Evolutionary conservation across 2,797 vertebrate genomes (phyloP).

Genomic region (Streptopelia turtur): DNA sequence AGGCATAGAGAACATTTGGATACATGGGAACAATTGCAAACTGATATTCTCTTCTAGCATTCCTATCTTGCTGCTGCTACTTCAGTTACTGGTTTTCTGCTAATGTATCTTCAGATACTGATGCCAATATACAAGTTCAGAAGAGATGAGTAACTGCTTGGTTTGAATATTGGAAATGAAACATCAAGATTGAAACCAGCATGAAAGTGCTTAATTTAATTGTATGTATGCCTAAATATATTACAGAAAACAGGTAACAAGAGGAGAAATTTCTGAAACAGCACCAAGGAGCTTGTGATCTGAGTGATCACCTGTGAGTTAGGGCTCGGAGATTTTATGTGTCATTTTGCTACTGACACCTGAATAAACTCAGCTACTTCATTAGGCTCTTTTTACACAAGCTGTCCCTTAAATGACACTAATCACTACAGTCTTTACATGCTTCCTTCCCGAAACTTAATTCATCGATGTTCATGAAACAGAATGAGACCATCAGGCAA

Average conservation of each 20-base stretch:
- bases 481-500: neutral
- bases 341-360: neutral
- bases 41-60: neutral
- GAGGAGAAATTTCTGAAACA: neutral
- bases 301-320: neutral
- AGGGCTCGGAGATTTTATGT: neutral
- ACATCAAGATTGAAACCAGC: neutral
- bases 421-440: neutral
- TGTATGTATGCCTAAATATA: neutral
- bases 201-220: neutral
- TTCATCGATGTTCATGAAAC: neutral
- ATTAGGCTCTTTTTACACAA: conserved; percentile 1
- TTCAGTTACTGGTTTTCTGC: neutral
- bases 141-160: neutral
- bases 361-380: conserved; percentile 14
- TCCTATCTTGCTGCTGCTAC: neutral
- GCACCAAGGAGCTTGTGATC: neutral
- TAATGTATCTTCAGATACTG: neutral
- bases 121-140: neutral
- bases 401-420: neutral
- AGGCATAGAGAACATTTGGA: neutral
- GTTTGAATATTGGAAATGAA: conserved; percentile 7
- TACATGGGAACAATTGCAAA: neutral
- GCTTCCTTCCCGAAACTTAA: conserved; percentile 1
- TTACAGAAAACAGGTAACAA: neutral